phyloP scores from a whole-genome alignment of 1,140 invertebrate species.

The Dendroctonus ponderosae region DNA sequence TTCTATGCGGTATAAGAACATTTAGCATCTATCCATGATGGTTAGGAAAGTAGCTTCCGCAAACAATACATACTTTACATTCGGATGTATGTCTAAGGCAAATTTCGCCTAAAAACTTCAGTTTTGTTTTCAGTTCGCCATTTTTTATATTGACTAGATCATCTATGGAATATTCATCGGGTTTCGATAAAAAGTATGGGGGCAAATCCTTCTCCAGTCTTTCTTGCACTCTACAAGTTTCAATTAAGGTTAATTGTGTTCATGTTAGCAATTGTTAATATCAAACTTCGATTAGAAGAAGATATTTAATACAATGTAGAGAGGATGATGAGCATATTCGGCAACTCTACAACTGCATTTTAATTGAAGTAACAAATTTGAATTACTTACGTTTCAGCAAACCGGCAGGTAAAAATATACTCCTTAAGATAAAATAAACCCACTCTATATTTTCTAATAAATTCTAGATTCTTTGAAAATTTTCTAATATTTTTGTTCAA shows the following conservation, averaged over 20 bases:
- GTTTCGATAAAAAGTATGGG: slow-evolving; percentile 62
- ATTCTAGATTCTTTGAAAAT: slow-evolving; percentile 62
- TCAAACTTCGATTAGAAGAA: no score
- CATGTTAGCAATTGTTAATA: neutral
- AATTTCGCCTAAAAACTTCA: slow-evolving; percentile 61
- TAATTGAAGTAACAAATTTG: slow-evolving; percentile 2
- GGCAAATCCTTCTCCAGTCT: slow-evolving; percentile 58
- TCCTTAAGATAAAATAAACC: slow-evolving; percentile 70
- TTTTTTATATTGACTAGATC: slow-evolving; percentile 71
- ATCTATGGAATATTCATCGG: slow-evolving; percentile 73
- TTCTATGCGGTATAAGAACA: neutral
- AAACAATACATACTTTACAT: slow-evolving; percentile 62
- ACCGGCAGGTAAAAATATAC: slow-evolving; percentile 67
- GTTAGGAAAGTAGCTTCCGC: neutral
- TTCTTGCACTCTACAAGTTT: slow-evolving; percentile 57
- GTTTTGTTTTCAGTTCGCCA: slow-evolving; percentile 59
- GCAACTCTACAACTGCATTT: neutral
- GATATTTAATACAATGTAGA: no score
- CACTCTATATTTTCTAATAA: slow-evolving; percentile 59
- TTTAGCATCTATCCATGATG: neutral
- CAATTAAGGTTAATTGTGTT: no score
- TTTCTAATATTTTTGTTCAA: slow-evolving; percentile 69
- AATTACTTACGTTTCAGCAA: slow-evolving; percentile 59
- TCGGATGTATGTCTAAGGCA: slow-evolving; percentile 64
- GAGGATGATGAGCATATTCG: no score